Conservation (phyloP, 23 tunicate genomes). For the Halocynthia roretzi region DNA sequence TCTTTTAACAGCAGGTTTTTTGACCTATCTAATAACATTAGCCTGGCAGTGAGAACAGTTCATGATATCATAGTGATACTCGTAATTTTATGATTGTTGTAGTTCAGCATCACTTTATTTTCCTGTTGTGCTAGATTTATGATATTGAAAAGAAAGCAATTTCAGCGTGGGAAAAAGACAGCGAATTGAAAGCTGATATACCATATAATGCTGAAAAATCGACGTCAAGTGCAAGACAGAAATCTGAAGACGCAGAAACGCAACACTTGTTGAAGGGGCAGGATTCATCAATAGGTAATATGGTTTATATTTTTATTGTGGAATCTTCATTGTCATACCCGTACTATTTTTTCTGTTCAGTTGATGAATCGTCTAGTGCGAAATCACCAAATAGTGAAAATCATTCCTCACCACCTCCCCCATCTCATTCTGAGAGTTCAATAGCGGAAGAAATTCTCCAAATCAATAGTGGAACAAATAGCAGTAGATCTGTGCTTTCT, state of each 20-base stretch:
- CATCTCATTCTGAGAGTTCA: conserved; percentile 27
- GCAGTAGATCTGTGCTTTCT: conserved; percentile 11
- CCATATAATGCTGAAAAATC: background rate
- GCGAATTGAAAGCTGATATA: background rate
- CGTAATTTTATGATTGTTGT: too few species aligned
- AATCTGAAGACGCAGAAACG: background rate
- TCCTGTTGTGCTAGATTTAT: conserved; percentile 27
- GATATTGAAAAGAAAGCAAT: conserved; percentile 65
- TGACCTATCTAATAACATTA: too few species aligned
- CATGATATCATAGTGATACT: too few species aligned
- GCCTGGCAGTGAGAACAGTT: too few species aligned
- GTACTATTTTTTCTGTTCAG: background rate
- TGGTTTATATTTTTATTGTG: background rate
- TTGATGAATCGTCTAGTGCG: background rate
- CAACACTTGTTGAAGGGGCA: background rate
- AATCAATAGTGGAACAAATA: background rate
- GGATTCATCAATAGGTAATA: conserved; percentile 1
- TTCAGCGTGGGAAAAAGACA: conserved; percentile 39
- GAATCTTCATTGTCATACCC: background rate
- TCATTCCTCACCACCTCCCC: background rate
- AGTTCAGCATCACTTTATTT: background rate
- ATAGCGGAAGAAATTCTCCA: conserved; percentile 34
- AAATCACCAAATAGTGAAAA: conserved; percentile 9
- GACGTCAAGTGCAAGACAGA: background rate
- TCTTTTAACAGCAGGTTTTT: too few species aligned